Conservation (phyloP, 2,888 invertebrate species). For the Endotricha flammealis region DNA sequence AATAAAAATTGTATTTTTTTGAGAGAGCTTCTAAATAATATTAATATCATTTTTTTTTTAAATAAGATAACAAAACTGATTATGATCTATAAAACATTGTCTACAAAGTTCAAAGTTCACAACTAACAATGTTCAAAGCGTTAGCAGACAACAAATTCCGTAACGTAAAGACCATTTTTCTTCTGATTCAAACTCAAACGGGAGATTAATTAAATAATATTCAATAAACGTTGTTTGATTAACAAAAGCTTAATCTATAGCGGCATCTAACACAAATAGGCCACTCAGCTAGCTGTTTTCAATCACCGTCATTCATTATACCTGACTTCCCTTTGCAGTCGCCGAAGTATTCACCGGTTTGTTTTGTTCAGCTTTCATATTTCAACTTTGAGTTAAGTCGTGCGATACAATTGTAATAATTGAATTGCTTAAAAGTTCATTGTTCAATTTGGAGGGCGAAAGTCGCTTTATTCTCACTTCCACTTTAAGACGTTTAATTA, state of each 20-base stretch:
- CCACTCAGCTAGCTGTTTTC: constrained; percentile 67
- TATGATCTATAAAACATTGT: too few species aligned
- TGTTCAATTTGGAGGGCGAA: constrained; percentile 34
- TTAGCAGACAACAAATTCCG: too few species aligned
- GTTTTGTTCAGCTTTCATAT: constrained; percentile 75
- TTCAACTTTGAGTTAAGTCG: constrained; percentile 51
- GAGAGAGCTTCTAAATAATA: too few species aligned
- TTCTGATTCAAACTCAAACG: constrained; percentile 56
- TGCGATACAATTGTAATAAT: constrained; percentile 58
- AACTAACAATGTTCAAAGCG: too few species aligned
- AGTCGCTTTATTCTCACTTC: constrained; percentile 5
- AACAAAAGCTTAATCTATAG: constrained; percentile 74
- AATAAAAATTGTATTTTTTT: too few species aligned
- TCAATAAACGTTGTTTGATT: constrained; percentile 74
- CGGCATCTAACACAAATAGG: constrained; percentile 75
- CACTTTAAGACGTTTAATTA: neutral
- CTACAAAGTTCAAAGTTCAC: too few species aligned
- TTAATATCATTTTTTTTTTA: too few species aligned
- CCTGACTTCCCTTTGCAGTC: constrained; percentile 71
- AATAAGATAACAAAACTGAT: too few species aligned
- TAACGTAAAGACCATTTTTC: constrained; percentile 28
- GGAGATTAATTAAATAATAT: constrained; percentile 74
- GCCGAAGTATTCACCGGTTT: constrained; percentile 66
- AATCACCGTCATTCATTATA: constrained; percentile 75
- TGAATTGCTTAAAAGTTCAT: constrained; percentile 52